Evolutionary conservation across 1,140 invertebrate genomes (phyloP), one percentile per base, ranked within the genome.

Genomic region (Brachionus asplanchnoidis): DNA sequence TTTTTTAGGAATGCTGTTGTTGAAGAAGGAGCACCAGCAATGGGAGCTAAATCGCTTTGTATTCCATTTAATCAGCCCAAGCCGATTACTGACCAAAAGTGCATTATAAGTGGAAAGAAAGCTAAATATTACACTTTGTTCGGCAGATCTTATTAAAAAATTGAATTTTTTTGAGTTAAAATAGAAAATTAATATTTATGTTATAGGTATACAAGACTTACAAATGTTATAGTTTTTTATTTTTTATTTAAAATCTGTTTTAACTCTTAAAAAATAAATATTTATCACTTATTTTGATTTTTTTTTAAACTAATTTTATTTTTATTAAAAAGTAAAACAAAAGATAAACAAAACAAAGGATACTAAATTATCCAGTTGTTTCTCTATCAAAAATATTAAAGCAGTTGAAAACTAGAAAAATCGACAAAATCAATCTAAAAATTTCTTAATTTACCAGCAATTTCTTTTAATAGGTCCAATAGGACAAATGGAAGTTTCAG

Each of bases 141-240:
- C 90, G 97, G 97, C 66, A 91, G 97, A 86, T 98, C 96, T 90
- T 99, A 99, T 90, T 98, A 93, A 32, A 73, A 36, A 32, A 12
- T n/a, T n/a, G n/a, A 36, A 32, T 36, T 28, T 36, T 68, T 17
- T 32, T 32, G 26, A 68, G 66, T 68, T 68, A 68, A 68, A 68
- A 68, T 68, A 68, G 66, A 68, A 68, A 17, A 23, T 60, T 60
- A 5, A 60, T 60, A 60, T 60, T 60, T 60, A 56, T 60, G 20
- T 60, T 60, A 26, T 60, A 60, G 53, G 20, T 60, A 53, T 53
- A 60, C 53, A 20, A 60, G 23, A 60, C 53, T 60, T 26, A 3
- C 14, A 60, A 60, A 60, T 60, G 53, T 60, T 60, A 23, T 60
- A 60, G 53, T 60, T 60, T 60, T 60, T 8, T 23, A 26, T 60